Evolutionary conservation across 2,888 invertebrate genomes (phyloP).

Genomic region (Oeneis ivallda): DNA sequence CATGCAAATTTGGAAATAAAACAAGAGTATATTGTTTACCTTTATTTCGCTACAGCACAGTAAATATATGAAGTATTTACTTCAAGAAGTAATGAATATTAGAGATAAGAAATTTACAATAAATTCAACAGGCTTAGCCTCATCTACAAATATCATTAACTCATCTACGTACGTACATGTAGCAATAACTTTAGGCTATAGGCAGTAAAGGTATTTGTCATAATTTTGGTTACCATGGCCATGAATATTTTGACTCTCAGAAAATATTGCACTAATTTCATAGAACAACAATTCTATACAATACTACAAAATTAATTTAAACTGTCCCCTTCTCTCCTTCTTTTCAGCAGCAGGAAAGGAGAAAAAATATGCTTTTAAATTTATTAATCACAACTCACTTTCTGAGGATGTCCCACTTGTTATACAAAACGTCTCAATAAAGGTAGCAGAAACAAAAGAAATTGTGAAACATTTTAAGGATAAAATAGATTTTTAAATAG

Average conservation of each 20-base stretch:
- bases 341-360: conserved; percentile 75
- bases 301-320: conserved; percentile 67
- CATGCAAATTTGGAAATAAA: conserved; percentile 61
- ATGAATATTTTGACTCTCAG: conserved; percentile 58
- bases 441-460: conserved; percentile 13
- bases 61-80: conserved; percentile 43
- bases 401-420: conserved; percentile 45
- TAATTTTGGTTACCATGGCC: conserved; percentile 71
- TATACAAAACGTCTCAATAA: background rate
- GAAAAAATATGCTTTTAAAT: conserved; percentile 59
- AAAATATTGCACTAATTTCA: conserved; percentile 65
- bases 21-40: conserved; percentile 59
- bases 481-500: conserved; percentile 11
- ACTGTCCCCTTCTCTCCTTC: conserved; percentile 77
- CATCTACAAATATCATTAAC: conserved; percentile 59
- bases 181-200: conserved; percentile 53
- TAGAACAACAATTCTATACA: conserved; percentile 68
- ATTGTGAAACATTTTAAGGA: conserved; percentile 6
- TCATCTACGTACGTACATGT: conserved; percentile 65
- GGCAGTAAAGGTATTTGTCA: conserved; percentile 64
- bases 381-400: conserved; percentile 46
- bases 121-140: conserved; percentile 70
- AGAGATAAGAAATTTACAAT: conserved; percentile 68
- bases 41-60: conserved; percentile 76
- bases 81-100: conserved; percentile 44